Percentiles rank a stretch among this genome's conserved stretches.
phyloP scores from a whole-genome alignment of 2,888 invertebrate genomes.

The Sisyra nigra region DNA sequence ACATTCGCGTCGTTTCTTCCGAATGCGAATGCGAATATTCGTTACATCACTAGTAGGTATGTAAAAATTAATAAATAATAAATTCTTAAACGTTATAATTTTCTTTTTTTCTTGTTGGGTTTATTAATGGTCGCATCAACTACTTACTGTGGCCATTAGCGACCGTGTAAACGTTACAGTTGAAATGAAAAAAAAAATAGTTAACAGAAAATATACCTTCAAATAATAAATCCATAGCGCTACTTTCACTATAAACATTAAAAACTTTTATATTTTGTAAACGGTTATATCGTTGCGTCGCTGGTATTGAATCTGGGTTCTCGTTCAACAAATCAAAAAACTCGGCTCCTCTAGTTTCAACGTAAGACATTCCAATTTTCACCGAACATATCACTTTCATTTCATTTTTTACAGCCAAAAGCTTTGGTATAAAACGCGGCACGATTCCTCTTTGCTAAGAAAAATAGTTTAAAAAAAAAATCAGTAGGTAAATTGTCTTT shows the following conservation, averaged over 20 bases:
- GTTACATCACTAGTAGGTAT: too few relatives aligned
- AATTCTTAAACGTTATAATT: too few relatives aligned
- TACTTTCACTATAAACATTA: slow-evolving; percentile 16
- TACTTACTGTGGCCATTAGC: too few relatives aligned
- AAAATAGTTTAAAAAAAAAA: slow-evolving; percentile 3
- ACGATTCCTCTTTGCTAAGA: slow-evolving; percentile 28
- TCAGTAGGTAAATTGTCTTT: neutral
- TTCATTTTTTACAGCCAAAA: slow-evolving; percentile 20
- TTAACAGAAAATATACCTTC: too few relatives aligned
- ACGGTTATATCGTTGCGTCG: slow-evolving; percentile 6
- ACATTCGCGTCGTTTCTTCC: too few relatives aligned
- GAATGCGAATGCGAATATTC: too few relatives aligned
- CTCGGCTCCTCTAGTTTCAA: slow-evolving; percentile 22
- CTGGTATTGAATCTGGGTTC: slow-evolving; percentile 14
- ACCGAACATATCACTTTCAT: slow-evolving; percentile 19
- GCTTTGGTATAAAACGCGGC: slow-evolving; percentile 22
- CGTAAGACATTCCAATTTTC: slow-evolving; percentile 23
- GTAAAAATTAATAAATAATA: too few relatives aligned
- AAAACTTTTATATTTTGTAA: slow-evolving; percentile 14
- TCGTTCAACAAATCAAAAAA: slow-evolving; percentile 22
- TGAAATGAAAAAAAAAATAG: too few relatives aligned
- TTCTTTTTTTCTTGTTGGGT: too few relatives aligned
- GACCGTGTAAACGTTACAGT: too few relatives aligned
- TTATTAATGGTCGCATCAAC: too few relatives aligned
- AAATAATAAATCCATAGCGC: too few relatives aligned